A percentile compares a stretch with the other conserved stretches of the same genome.
phyloP scores from a whole-genome alignment of 2,888 invertebrate genomes.

The Sesamia inferens region DNA sequence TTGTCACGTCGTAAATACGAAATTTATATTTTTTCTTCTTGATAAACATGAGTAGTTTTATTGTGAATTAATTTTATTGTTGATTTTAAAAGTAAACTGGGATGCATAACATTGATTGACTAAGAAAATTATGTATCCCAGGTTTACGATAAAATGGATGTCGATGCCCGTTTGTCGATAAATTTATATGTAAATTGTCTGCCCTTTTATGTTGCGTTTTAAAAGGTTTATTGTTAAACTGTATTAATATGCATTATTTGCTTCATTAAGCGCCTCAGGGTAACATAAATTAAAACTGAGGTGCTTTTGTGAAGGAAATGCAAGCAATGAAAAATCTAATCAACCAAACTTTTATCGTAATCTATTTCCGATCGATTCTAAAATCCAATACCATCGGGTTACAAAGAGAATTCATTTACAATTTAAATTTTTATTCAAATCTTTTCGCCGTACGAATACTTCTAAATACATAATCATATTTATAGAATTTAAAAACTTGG shows the following conservation, averaged over 20 bases:
- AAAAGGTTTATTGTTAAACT: slow-evolving; percentile 69
- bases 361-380: slow-evolving; percentile 54
- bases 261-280: slow-evolving; percentile 58
- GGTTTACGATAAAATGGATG: slow-evolving; percentile 60
- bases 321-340: slow-evolving; percentile 37
- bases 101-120: slow-evolving; percentile 52
- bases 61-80: slow-evolving; percentile 66
- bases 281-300: slow-evolving; percentile 55
- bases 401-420: slow-evolving; percentile 37
- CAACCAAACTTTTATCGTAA: slow-evolving; percentile 34
- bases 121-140: slow-evolving; percentile 52
- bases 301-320: slow-evolving; percentile 51
- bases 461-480: background rate
- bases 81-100: slow-evolving; percentile 61
- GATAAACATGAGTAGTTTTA: slow-evolving; percentile 55
- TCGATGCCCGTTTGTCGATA: slow-evolving; percentile 58
- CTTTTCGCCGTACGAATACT: slow-evolving; percentile 2
- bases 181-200: slow-evolving; percentile 70
- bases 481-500: slow-evolving; percentile 2
- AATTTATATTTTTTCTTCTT: slow-evolving; percentile 72
- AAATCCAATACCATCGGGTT: slow-evolving; percentile 24
- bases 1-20: slow-evolving; percentile 84
- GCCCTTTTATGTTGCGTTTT: slow-evolving; percentile 64
- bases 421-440: slow-evolving; percentile 41
- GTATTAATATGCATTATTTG: slow-evolving; percentile 69